A percentile compares a stretch with the other conserved stretches of the same genome.
Conservation (phyloP, 2,113 vertebrate species). For the Gymnarchus niloticus region DNA sequence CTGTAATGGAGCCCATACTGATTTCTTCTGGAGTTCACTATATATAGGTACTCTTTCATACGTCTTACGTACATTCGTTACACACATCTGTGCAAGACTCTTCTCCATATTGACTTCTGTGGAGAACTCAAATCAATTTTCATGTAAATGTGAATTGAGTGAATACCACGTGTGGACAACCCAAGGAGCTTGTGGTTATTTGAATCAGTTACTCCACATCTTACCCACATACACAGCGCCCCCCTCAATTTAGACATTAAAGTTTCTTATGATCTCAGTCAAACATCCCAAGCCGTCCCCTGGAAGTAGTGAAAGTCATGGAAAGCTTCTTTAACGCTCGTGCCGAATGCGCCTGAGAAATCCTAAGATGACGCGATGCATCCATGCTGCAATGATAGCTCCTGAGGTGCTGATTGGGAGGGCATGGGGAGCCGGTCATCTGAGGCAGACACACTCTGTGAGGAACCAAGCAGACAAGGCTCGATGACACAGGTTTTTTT, state of each 20-base stretch:
- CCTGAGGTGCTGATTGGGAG: conserved; percentile 64
- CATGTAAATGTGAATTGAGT: not conserved
- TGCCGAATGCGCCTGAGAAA: conserved; percentile 41
- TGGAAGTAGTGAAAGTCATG: conserved; percentile 57
- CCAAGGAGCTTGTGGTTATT: not conserved
- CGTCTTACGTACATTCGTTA: not conserved
- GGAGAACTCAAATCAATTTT: not conserved
- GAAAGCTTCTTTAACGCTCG: conserved; percentile 43
- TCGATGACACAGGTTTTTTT: too few species aligned
- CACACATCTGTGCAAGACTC: not conserved
- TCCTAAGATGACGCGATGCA: conserved; percentile 78
- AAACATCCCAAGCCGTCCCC: not conserved
- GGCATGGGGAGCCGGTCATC: not conserved
- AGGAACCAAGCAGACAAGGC: too few species aligned
- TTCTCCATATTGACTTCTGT: not conserved
- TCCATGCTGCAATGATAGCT: conserved; percentile 69
- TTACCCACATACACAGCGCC: conserved; percentile 24
- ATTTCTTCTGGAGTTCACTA: not conserved
- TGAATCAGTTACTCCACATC: not conserved
- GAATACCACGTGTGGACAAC: not conserved
- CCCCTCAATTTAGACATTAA: conserved; percentile 44
- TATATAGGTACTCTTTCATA: not conserved
- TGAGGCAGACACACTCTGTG: too few species aligned
- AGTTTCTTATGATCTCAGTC: conserved; percentile 50
- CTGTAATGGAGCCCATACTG: not conserved